These are phyloP conservation scores for Microctenopoma lineatum DNA, from an alignment of 2,797 vertebrate species.

Conservation along the genomic window DNA sequence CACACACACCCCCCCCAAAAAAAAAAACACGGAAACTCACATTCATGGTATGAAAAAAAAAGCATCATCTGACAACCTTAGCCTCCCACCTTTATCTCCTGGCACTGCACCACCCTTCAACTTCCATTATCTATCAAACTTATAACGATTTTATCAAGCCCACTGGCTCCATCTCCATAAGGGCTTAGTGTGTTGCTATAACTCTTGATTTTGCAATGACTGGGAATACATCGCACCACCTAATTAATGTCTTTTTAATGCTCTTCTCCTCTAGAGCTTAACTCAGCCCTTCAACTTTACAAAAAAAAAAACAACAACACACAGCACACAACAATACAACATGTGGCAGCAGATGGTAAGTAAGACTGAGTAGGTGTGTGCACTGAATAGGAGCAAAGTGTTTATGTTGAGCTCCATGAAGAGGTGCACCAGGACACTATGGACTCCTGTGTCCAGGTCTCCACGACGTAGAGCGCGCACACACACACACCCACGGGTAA, in stretches of 20 bases:
- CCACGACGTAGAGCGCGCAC: too few relatives aligned
- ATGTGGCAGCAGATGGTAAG: conserved; percentile 71
- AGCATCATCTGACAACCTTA: conserved; percentile 47
- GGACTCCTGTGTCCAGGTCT: conserved; percentile 25
- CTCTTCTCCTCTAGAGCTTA: conserved; percentile 79
- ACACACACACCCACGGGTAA: conserved; percentile 30
- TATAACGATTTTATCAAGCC: conserved; percentile 80
- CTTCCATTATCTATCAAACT: conserved; percentile 79
- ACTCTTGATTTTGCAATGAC: conserved; percentile 76
- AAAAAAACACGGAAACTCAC: neutral
- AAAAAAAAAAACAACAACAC: conserved; percentile 58
- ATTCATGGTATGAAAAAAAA: conserved; percentile 1
- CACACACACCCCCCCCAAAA: neutral
- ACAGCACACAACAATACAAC: conserved; percentile 64
- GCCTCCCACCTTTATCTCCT: conserved; percentile 65
- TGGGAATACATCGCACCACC: conserved; percentile 75
- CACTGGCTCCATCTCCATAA: conserved; percentile 73
- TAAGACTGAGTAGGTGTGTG: conserved; percentile 72
- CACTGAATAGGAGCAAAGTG: conserved; percentile 50
- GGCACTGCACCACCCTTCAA: conserved; percentile 72
- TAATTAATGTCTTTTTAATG: conserved; percentile 86
- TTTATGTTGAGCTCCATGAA: conserved; percentile 52
- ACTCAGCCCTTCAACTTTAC: conserved; percentile 76
- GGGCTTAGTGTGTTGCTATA: conserved; percentile 73
- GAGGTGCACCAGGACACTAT: conserved; percentile 19